These are phyloP conservation scores for Rynchops niger DNA, from an alignment of 2,113 vertebrate species.

Conservation along the genomic window DNA sequence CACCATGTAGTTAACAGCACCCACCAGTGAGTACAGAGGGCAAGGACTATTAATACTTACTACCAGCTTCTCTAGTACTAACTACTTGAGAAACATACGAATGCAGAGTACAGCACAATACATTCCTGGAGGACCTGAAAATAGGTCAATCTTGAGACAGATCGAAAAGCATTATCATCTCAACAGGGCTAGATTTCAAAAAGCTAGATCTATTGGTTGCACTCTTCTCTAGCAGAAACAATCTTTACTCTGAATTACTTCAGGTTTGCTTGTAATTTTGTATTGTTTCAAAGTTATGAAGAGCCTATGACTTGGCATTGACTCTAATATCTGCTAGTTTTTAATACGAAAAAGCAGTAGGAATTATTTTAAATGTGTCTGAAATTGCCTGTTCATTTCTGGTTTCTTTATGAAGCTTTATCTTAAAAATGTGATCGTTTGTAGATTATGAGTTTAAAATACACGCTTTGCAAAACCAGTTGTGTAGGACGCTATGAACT, in stretches of 20 bases:
- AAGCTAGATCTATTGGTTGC: not conserved
- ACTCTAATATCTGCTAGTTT: not conserved
- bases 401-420: not conserved
- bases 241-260: not conserved
- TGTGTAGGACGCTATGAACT: not conserved
- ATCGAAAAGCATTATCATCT: not conserved
- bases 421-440: not conserved
- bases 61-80: not conserved
- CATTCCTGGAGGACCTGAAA: not conserved
- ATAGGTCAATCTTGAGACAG: not conserved
- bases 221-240: not conserved
- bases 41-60: not conserved
- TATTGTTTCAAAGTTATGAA: not conserved
- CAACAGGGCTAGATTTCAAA: not conserved
- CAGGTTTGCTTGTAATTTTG: not conserved
- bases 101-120: not conserved
- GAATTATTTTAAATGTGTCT: not conserved
- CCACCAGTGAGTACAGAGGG: not conserved
- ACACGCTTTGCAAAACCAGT: not conserved
- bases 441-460: not conserved
- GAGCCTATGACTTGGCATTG: not conserved
- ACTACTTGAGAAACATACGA: not conserved
- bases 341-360: not conserved
- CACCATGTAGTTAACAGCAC: not conserved
- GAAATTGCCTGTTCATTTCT: not conserved